Percentiles rank a stretch among this genome's conserved stretches.
phyloP scores from a whole-genome alignment of 2,797 vertebrate species.

The Echiichthys vipera region DNA sequence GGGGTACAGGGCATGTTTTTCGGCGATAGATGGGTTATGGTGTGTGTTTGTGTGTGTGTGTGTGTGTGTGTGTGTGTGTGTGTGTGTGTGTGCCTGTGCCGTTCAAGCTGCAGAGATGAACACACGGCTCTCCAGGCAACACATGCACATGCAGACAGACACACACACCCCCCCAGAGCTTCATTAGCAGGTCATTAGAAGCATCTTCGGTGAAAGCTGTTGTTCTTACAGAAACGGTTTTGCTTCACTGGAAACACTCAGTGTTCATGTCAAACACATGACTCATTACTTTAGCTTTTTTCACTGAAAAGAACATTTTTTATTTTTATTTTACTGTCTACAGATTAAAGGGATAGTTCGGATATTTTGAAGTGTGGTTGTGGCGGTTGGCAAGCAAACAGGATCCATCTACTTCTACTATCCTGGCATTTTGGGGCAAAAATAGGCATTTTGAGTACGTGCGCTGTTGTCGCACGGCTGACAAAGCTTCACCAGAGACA shows the following conservation, averaged over 20 bases:
- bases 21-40: constrained; percentile 59
- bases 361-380: no score
- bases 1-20: constrained; percentile 70
- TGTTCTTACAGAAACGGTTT: constrained; percentile 45
- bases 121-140: constrained; percentile 57
- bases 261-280: constrained; percentile 2
- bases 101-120: constrained; percentile 53
- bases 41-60: neutral
- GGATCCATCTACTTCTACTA: no score
- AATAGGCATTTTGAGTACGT: neutral
- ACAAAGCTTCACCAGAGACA: constrained; percentile 13
- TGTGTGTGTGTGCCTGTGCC: constrained; percentile 25
- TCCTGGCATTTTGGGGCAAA: no score
- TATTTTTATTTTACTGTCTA: neutral
- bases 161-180: constrained; percentile 53
- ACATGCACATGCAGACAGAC: constrained; percentile 1
- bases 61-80: constrained; percentile 26
- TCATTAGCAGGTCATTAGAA: constrained; percentile 76
- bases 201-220: constrained; percentile 58
- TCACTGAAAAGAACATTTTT: neutral
- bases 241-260: constrained; percentile 10
- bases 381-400: no score
- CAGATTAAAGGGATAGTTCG: no score
- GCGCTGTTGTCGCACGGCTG: constrained; percentile 25
- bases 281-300: constrained; percentile 40